Percentiles rank a stretch among this genome's conserved stretches.
These are phyloP conservation scores for Parazoanthus swiftii DNA, from an alignment of 92 coral and sea anemone species.

Conservation along the genomic window DNA sequence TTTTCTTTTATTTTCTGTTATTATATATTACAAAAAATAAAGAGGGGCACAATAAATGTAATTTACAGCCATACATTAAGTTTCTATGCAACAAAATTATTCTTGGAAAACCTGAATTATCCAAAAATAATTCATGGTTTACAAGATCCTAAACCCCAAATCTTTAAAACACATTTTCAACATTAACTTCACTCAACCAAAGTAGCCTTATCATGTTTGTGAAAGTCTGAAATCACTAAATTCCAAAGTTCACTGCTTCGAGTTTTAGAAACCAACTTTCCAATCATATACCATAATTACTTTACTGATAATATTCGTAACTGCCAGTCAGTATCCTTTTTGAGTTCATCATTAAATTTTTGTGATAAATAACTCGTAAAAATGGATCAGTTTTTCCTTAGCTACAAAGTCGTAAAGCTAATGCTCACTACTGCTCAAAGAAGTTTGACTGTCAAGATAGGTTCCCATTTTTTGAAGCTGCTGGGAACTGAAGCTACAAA, in stretches of 20 bases:
- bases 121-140: not conserved
- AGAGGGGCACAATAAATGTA: not conserved
- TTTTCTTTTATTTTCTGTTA: not conserved
- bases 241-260: no score
- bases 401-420: not conserved
- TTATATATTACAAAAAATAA: slow-evolving; percentile 16
- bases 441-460: not conserved
- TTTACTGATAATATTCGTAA: no score
- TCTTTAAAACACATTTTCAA: no score
- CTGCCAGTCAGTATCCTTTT: not conserved
- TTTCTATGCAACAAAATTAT: not conserved
- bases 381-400: not conserved
- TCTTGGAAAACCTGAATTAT: not conserved
- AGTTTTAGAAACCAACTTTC: no score
- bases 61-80: not conserved
- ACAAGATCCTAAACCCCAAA: not conserved
- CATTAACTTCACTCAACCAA: no score
- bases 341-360: no score
- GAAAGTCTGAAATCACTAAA: no score
- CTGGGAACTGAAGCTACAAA: slow-evolving; percentile 1
- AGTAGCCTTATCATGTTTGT: no score
- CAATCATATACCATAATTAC: no score
- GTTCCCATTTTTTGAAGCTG: not conserved
- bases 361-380: no score
- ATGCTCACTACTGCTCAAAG: not conserved